Base-by-base conservation (phyloP, 2,113 vertebrate genomes). In the Poecile atricapillus region DNA sequence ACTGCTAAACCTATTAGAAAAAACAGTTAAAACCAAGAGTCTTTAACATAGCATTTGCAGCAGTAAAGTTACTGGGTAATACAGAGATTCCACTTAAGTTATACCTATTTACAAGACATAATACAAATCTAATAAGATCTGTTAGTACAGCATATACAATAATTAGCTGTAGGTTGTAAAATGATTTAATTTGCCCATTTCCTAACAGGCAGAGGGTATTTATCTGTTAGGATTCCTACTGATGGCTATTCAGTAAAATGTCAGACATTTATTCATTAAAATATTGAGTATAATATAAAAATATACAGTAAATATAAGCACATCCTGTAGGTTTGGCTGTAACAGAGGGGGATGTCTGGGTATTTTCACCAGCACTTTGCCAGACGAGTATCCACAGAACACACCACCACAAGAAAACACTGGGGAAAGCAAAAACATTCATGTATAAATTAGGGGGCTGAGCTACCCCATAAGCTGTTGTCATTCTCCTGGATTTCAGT, bases 261-360 rank as follows among this genome's bases (percentile, higher is more conserved):
- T 94, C 96, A 93, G 93, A 76, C 49, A 68, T 83, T 83, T 85
- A 80, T 93, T 94, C 63, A 89, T 75, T 81, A 91, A 64, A 81
- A 79, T 92, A 95, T 78, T 96, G 80, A 62, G 69, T 73, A 94
- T 84, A 93, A 94, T 84, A 95, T 92, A 94, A 96, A 96, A 96
- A 95, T 87, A 96, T 79, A 96, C 92, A 93, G 95, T 88, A 95
- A 97, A 86, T 95, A 89, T 77, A 94, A 95, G 91, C 67, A 92
- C 52, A 80, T 86, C 64, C 70, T 86, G 55, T 68, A 83, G 67
- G 89, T 89, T 64, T 91, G 85, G 83, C 71, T 92, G 73, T 69
- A 74, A 93, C 47, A 83, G 70, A 46, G 23, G 73, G 39, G 75
- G 64, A 43, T 67, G 37, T 94, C 89, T 89, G 83, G 43, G 25